These are phyloP conservation scores for Aplochiton taeniatus DNA, from an alignment of 2,797 vertebrate species.

Conservation along the genomic window DNA sequence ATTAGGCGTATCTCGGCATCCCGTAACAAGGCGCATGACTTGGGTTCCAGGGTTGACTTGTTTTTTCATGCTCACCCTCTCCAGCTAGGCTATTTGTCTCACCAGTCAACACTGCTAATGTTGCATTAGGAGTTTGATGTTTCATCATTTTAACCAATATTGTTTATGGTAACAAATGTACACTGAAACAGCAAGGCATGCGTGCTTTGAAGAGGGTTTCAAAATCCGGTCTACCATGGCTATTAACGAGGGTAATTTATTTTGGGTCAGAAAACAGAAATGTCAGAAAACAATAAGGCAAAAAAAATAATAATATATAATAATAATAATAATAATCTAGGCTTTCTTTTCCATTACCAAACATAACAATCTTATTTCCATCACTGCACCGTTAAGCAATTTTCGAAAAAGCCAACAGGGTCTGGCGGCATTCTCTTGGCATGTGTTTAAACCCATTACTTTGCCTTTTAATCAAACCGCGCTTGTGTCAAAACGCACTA, in stretches of 20 bases:
- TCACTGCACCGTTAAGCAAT: constrained; percentile 90
- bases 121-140: constrained; percentile 59
- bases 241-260: constrained; percentile 73
- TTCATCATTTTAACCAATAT: constrained; percentile 64
- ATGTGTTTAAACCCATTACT: constrained; percentile 98
- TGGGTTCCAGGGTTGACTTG: constrained; percentile 48
- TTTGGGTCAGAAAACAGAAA: constrained; percentile 45
- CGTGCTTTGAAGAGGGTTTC: constrained; percentile 32
- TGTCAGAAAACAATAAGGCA: constrained; percentile 74
- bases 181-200: constrained; percentile 43
- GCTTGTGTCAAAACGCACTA: constrained; percentile 93
- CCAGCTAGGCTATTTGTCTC: constrained; percentile 50
- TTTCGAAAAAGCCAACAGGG: constrained; percentile 87
- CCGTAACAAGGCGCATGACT: constrained; percentile 24
- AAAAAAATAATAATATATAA: constrained; percentile 67
- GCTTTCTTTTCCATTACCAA: constrained; percentile 78
- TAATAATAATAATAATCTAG: too few species aligned
- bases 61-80: constrained; percentile 23
- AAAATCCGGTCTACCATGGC: constrained; percentile 48
- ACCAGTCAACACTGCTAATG: constrained; percentile 59
- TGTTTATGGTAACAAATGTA: constrained; percentile 55
- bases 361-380: constrained; percentile 83
- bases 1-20: constrained; percentile 44
- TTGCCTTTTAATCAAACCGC: constrained; percentile 98
- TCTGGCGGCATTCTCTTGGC: constrained; percentile 89